phyloP scores from a whole-genome alignment of 1,140 invertebrate species.

The Pogonomyrmex californicus region DNA sequence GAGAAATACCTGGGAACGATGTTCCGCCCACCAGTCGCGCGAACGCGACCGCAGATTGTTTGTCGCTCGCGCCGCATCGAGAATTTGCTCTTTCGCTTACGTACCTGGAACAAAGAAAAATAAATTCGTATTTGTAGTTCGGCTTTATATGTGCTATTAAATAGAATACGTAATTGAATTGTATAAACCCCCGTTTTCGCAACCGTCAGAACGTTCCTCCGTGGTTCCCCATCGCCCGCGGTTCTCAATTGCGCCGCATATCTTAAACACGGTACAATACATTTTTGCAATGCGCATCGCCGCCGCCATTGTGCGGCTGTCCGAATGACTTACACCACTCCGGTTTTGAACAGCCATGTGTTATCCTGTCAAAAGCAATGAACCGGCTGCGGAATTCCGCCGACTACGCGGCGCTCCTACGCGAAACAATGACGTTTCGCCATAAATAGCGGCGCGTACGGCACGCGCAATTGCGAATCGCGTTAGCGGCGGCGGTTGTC shows the following conservation, averaged over 20 bases:
- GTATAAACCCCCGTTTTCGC: not conserved
- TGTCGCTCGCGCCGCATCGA: not conserved
- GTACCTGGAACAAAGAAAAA: constrained; percentile 51
- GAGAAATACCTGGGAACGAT: constrained; percentile 3
- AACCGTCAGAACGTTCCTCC: not conserved
- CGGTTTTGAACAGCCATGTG: constrained; percentile 58
- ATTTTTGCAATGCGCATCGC: constrained; percentile 39
- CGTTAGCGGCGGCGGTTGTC: constrained; percentile 27
- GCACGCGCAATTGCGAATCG: constrained; percentile 52
- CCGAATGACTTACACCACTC: constrained; percentile 56
- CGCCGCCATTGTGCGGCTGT: constrained; percentile 55
- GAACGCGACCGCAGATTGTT: not conserved
- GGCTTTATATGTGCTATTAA: not conserved
- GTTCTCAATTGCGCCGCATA: constrained; percentile 14
- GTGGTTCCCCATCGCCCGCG: not conserved
- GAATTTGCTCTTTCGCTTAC: constrained; percentile 22
- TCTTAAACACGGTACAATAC: constrained; percentile 41
- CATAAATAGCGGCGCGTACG: constrained; percentile 45
- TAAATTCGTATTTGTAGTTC: not conserved
- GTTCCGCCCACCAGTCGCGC: not conserved
- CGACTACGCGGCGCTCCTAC: constrained; percentile 47
- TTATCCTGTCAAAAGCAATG: constrained; percentile 64
- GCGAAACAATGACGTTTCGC: constrained; percentile 63
- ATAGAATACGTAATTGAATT: not conserved
- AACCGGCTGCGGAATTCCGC: constrained; percentile 58